phyloP scores from a whole-genome alignment of 2,888 invertebrate species.

The Timandra comae region DNA sequence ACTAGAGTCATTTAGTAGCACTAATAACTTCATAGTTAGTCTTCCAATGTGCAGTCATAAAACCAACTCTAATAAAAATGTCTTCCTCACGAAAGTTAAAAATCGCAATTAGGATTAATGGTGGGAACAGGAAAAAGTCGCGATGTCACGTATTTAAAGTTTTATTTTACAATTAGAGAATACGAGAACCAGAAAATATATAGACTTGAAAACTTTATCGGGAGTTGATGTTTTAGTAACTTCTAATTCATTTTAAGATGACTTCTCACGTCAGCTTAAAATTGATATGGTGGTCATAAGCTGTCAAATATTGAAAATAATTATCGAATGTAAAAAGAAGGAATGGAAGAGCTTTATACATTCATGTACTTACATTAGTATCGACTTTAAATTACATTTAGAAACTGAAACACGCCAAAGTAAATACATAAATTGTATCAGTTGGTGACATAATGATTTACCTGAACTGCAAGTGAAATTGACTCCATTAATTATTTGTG shows the following conservation, averaged over 20 bases:
- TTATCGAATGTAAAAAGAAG: not conserved
- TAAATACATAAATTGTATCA: slow-evolving; percentile 14
- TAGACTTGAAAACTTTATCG: no score
- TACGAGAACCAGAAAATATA: no score
- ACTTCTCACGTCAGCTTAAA: no score
- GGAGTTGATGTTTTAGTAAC: no score
- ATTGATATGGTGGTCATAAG: no score
- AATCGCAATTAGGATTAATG: slow-evolving; percentile 6
- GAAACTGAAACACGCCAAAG: not conserved
- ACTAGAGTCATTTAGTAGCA: slow-evolving; percentile 17
- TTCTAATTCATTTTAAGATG: no score
- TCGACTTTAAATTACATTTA: not conserved
- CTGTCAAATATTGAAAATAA: no score
- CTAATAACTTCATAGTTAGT: slow-evolving; percentile 16
- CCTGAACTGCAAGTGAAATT: slow-evolving; percentile 16
- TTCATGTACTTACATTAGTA: not conserved
- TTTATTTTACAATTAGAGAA: no score
- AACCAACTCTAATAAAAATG: slow-evolving; percentile 20
- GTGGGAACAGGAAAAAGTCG: slow-evolving; percentile 6
- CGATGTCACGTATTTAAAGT: not conserved
- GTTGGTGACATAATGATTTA: slow-evolving; percentile 19
- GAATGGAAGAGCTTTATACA: not conserved
- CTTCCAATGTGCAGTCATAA: slow-evolving; percentile 14
- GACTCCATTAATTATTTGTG: slow-evolving; percentile 16
- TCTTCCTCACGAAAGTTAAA: slow-evolving; percentile 16